phyloP scores from a whole-genome alignment of 1,140 invertebrate species.

The Eurosta solidaginis region DNA sequence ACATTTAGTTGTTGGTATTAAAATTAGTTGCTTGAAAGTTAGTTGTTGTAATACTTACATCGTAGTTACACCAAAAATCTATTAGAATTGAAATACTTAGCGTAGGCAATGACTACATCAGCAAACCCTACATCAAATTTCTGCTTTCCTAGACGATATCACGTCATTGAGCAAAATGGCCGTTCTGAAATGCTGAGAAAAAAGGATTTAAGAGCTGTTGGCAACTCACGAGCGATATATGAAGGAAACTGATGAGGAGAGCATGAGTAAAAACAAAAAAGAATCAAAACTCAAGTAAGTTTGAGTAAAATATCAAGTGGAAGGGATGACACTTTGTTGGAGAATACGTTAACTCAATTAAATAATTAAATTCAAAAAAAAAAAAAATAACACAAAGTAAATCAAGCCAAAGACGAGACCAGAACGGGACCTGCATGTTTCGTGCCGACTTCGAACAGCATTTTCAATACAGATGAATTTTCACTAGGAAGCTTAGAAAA shows the following conservation, averaged over 20 bases:
- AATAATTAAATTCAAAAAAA: no score
- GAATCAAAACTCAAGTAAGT: not conserved
- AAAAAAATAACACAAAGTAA: no score
- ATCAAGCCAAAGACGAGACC: no score
- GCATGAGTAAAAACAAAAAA: no score
- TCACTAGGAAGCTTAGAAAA: no score
- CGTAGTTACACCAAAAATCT: not conserved
- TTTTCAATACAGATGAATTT: no score
- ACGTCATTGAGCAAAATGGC: conserved; percentile 59
- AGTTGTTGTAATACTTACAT: not conserved
- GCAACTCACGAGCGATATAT: not conserved
- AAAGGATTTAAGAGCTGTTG: conserved; percentile 32
- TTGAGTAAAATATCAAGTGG: not conserved
- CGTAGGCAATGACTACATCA: not conserved
- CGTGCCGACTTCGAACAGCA: no score
- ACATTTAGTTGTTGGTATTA: not conserved
- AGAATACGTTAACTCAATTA: no score
- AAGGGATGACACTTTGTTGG: not conserved
- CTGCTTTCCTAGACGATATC: conserved; percentile 56
- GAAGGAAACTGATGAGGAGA: no score
- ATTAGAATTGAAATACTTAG: conserved; percentile 6
- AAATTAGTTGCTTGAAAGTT: not conserved
- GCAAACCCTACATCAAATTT: conserved; percentile 27
- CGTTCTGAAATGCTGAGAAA: conserved; percentile 42
- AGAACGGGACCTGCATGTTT: no score